phyloP scores from a whole-genome alignment of 2,888 invertebrate species.

The Ptilodon capucinus region DNA sequence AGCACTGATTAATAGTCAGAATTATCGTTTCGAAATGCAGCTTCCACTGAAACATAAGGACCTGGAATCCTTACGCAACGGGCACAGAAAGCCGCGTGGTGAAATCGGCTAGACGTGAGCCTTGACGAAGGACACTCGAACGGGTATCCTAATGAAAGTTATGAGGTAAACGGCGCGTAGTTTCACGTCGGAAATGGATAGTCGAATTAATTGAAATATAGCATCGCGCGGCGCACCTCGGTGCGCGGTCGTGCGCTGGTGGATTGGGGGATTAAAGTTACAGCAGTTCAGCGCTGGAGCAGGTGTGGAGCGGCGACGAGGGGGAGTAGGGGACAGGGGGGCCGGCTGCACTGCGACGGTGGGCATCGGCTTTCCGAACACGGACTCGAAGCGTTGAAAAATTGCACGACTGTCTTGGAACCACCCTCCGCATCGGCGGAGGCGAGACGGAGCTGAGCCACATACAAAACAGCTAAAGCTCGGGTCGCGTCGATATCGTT shows the following conservation, averaged over 20 bases:
- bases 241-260: slow-evolving; percentile 70
- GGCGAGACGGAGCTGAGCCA: slow-evolving; percentile 61
- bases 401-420: slow-evolving; percentile 75
- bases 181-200: slow-evolving; percentile 69
- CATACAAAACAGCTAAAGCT: slow-evolving; percentile 70
- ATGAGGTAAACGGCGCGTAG: slow-evolving; percentile 65
- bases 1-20: too few species aligned
- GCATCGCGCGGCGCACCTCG: slow-evolving; percentile 69
- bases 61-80: too few species aligned
- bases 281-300: slow-evolving; percentile 66
- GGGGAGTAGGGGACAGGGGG: slow-evolving; percentile 28
- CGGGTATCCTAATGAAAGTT: slow-evolving; percentile 42
- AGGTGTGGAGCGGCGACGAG: slow-evolving; percentile 55
- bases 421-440: slow-evolving; percentile 61
- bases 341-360: slow-evolving; percentile 52
- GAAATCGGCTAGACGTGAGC: slow-evolving; percentile 42
- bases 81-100: slow-evolving; percentile 5
- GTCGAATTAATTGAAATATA: slow-evolving; percentile 80
- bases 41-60: too few species aligned
- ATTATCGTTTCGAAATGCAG: too few species aligned
- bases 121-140: slow-evolving; percentile 37
- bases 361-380: slow-evolving; percentile 69
- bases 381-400: slow-evolving; percentile 75
- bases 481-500: slow-evolving; percentile 27
- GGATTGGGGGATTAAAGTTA: slow-evolving; percentile 77